Conservation (phyloP, 2,888 invertebrate genomes). For the Seira sanloemensis region DNA sequence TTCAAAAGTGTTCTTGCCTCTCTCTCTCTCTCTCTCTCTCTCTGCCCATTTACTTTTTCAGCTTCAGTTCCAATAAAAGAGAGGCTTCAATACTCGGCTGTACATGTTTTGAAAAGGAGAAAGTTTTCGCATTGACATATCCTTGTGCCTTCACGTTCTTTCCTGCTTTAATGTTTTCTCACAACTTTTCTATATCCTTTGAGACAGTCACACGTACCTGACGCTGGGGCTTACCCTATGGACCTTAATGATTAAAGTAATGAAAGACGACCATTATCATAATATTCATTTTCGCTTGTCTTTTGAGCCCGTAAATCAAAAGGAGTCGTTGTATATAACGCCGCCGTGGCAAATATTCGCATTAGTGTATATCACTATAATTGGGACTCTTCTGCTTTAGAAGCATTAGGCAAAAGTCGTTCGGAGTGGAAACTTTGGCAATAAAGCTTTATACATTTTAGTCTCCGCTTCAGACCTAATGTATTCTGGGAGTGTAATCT, state of each 20-base stretch:
- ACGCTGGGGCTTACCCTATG: not conserved
- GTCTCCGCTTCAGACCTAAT: too few relatives aligned
- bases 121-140: not conserved
- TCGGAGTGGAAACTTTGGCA: constrained; percentile 52
- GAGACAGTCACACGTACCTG: not conserved
- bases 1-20: not conserved
- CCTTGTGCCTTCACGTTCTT: not conserved
- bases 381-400: constrained; percentile 25
- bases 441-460: constrained; percentile 47
- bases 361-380: constrained; percentile 55
- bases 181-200: not conserved
- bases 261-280: constrained; percentile 58
- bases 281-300: constrained; percentile 64
- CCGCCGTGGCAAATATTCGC: constrained; percentile 50
- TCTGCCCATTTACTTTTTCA: too few relatives aligned
- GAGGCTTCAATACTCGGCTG: too few relatives aligned
- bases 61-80: too few relatives aligned
- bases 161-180: not conserved
- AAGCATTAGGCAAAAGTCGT: constrained; percentile 48
- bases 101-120: not conserved
- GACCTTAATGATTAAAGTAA: constrained; percentile 58
- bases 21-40: too few relatives aligned
- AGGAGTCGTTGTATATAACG: constrained; percentile 41
- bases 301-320: constrained; percentile 61
- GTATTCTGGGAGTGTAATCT: too few relatives aligned